Conservation (phyloP, 2,888 invertebrate species). For the Philereme vetulata region DNA sequence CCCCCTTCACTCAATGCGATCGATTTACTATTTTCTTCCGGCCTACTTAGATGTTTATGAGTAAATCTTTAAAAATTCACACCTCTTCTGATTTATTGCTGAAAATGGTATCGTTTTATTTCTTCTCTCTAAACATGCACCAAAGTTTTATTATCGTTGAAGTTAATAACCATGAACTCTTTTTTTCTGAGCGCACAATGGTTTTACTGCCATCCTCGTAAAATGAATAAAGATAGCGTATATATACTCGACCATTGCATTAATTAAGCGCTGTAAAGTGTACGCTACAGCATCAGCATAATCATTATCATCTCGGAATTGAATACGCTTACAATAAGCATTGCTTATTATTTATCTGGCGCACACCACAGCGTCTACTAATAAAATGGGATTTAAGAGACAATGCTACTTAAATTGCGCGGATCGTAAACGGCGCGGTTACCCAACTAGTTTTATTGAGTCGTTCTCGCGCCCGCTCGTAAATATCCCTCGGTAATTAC, state of each 20-base stretch:
- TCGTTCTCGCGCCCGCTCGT: slow-evolving; percentile 73
- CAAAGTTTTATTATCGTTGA: neutral
- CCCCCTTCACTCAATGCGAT: slow-evolving; percentile 59
- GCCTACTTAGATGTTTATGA: slow-evolving; percentile 46
- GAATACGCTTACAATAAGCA: slow-evolving; percentile 16
- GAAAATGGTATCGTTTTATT: neutral
- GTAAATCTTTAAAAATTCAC: slow-evolving; percentile 39
- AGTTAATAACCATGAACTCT: neutral
- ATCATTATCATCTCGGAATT: slow-evolving; percentile 6
- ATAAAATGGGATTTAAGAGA: slow-evolving; percentile 57
- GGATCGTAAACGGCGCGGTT: slow-evolving; percentile 70
- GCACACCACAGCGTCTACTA: slow-evolving; percentile 34
- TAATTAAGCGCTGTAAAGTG: slow-evolving; percentile 14
- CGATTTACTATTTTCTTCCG: slow-evolving; percentile 69
- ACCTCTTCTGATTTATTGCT: slow-evolving; percentile 21
- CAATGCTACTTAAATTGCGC: slow-evolving; percentile 64
- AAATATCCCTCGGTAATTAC: slow-evolving; percentile 78
- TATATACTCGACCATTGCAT: slow-evolving; percentile 14
- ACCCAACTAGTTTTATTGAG: slow-evolving; percentile 77
- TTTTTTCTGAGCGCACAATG: neutral
- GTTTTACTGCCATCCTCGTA: slow-evolving; percentile 13
- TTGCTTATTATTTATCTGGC: slow-evolving; percentile 26
- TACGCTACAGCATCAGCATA: slow-evolving; percentile 18
- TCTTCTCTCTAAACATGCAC: neutral
- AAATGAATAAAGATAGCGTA: slow-evolving; percentile 11